Conservation (phyloP, 2,113 vertebrate species). For the Apus apus region DNA sequence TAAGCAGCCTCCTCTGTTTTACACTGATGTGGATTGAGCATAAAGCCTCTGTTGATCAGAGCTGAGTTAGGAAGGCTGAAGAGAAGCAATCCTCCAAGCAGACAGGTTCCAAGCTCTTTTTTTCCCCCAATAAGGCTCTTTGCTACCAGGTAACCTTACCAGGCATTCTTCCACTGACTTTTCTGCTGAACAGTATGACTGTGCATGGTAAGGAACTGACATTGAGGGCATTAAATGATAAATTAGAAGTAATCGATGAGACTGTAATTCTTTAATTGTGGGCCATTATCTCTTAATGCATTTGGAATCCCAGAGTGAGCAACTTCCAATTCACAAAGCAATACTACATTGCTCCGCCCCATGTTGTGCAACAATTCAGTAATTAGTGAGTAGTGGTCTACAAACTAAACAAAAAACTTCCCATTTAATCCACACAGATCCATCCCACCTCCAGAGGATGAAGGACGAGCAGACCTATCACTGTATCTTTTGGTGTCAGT, state of each 20-base stretch:
- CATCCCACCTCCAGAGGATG: not conserved
- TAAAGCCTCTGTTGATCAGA: not conserved
- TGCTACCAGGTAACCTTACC: not conserved
- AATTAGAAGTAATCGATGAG: not conserved
- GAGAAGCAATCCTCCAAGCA: not conserved
- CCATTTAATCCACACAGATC: not conserved
- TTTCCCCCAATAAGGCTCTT: not conserved
- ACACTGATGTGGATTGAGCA: not conserved
- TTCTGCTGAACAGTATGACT: not conserved
- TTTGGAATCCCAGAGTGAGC: not conserved
- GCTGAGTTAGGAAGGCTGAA: not conserved
- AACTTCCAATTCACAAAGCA: not conserved
- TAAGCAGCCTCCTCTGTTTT: slow-evolving; percentile 13
- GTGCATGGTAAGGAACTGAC: not conserved
- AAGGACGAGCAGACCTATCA: not conserved
- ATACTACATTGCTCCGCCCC: not conserved
- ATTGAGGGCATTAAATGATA: not conserved
- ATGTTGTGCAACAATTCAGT: not conserved
- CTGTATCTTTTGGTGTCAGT: not conserved
- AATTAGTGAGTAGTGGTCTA: not conserved
- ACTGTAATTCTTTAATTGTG: not conserved
- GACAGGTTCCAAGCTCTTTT: not conserved
- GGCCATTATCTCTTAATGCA: not conserved
- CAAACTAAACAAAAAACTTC: not conserved
- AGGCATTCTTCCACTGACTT: not conserved